These are phyloP conservation scores for Entosphenus tridentatus DNA, from an alignment of 2,113 vertebrate genomes.

Conservation along the genomic window DNA sequence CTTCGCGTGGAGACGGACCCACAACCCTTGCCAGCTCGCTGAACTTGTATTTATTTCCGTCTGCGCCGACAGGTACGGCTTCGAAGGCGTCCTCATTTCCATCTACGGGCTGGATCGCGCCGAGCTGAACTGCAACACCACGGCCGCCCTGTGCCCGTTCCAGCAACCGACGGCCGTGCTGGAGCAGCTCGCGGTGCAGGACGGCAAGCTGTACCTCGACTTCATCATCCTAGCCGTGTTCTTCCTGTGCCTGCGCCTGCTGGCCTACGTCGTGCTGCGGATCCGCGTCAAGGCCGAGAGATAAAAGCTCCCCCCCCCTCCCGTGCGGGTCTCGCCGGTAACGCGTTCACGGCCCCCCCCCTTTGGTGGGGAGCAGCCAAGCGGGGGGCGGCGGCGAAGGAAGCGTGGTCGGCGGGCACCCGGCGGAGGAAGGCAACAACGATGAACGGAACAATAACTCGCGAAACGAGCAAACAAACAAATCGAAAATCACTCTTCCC, in stretches of 20 bases:
- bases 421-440: too few species aligned
- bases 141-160: slow-evolving; percentile 45
- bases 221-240: slow-evolving; percentile 79
- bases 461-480: too few species aligned
- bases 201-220: slow-evolving; percentile 80
- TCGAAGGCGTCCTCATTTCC: slow-evolving; percentile 77
- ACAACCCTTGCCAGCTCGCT: background rate
- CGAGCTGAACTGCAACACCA: slow-evolving; percentile 42
- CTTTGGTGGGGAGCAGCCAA: too few species aligned
- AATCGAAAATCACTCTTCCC: too few species aligned
- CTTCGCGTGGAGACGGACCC: background rate
- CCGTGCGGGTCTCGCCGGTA: too few species aligned
- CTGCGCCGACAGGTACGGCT: slow-evolving; percentile 46
- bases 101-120: slow-evolving; percentile 88
- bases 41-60: background rate
- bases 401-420: too few species aligned
- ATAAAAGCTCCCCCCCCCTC: slow-evolving; percentile 19
- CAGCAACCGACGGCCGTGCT: slow-evolving; percentile 62
- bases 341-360: too few species aligned
- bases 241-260: slow-evolving; percentile 57
- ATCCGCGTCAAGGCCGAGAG: slow-evolving; percentile 87
- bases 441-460: too few species aligned
- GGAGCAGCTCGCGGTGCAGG: slow-evolving; percentile 63
- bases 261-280: slow-evolving; percentile 77
- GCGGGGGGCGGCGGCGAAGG: too few species aligned